Percentiles rank a stretch among this genome's conserved stretches.
These are phyloP conservation scores for Euura saliciscinereae DNA, from an alignment of 1,140 invertebrate genomes.

Conservation along the genomic window DNA sequence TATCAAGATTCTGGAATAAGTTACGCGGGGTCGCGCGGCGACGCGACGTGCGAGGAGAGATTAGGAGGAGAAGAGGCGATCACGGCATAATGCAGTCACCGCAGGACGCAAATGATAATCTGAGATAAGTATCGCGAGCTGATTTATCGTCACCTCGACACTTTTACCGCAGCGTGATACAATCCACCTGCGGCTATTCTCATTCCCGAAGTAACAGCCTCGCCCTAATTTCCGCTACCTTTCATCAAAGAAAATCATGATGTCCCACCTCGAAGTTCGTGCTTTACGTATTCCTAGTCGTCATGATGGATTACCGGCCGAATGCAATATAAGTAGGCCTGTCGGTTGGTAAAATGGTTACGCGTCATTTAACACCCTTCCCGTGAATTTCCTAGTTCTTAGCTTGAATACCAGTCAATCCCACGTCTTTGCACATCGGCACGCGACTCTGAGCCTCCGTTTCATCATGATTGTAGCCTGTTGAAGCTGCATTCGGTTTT, in stretches of 20 bases:
- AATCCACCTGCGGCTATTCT: neutral
- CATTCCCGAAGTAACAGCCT: neutral
- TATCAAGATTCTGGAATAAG: constrained; percentile 35
- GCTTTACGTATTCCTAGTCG: neutral
- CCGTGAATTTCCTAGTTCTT: constrained; percentile 27
- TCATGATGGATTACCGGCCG: constrained; percentile 22
- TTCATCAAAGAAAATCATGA: neutral
- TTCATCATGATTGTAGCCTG: no score
- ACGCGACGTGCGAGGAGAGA: neutral
- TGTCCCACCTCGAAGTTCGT: neutral
- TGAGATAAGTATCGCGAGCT: constrained; percentile 3
- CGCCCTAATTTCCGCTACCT: neutral
- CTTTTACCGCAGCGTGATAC: neutral
- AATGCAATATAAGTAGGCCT: constrained; percentile 1
- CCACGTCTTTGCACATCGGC: neutral
- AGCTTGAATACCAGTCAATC: neutral
- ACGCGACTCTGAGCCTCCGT: no score
- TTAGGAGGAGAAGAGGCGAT: neutral
- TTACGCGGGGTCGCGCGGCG: constrained; percentile 15
- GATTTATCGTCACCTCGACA: constrained; percentile 17
- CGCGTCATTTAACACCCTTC: constrained; percentile 40
- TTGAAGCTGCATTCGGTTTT: no score
- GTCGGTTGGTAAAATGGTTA: constrained; percentile 29
- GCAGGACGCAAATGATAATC: constrained; percentile 13
- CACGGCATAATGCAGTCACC: constrained; percentile 8